phyloP scores from a whole-genome alignment of 2,888 invertebrate genomes.

The Polyploca ridens region DNA sequence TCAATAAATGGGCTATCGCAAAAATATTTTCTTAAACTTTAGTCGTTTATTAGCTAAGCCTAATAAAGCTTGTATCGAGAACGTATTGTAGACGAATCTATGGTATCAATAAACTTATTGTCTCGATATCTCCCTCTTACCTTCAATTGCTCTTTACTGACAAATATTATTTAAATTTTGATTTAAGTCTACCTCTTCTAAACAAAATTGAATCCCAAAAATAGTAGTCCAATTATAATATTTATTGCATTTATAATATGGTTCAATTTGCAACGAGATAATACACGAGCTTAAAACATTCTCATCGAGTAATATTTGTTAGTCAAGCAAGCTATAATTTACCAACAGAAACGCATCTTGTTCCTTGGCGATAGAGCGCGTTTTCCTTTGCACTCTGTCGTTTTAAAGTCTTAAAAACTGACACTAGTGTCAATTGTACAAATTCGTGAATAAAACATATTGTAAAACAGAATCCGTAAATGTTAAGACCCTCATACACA shows the following conservation, averaged over 20 bases:
- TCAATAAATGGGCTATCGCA: too few relatives aligned
- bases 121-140: neutral
- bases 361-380: conserved; percentile 3
- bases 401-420: neutral
- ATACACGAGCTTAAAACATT: neutral
- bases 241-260: neutral
- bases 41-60: too few relatives aligned
- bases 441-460: neutral
- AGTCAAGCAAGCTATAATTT: neutral
- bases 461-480: neutral
- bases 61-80: neutral
- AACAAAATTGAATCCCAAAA: too few relatives aligned
- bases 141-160: neutral
- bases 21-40: too few relatives aligned
- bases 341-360: neutral
- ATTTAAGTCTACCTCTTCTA: too few relatives aligned
- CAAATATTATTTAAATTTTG: neutral
- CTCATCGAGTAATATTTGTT: neutral
- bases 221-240: too few relatives aligned
- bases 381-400: neutral
- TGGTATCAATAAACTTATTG: neutral
- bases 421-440: conserved; percentile 7
- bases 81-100: neutral
- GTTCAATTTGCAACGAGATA: neutral
- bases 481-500: neutral